Evolutionary conservation across 2,113 vertebrate genomes (phyloP), one percentile per base, ranked within the genome.

Genomic region (Pungitius pungitius): DNA sequence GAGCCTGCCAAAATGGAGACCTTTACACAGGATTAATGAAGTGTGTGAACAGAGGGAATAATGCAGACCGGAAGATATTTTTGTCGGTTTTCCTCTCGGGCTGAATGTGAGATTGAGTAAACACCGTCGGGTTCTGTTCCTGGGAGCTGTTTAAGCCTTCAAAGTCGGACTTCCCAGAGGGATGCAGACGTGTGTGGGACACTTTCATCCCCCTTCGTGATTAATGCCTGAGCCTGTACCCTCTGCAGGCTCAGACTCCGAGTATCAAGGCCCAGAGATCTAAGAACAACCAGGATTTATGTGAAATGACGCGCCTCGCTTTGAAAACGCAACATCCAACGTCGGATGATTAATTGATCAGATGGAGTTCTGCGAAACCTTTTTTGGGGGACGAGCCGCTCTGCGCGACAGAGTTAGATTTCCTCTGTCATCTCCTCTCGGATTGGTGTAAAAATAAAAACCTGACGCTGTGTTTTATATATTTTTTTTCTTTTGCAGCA

Each of bases 201-300:
- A 73, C 85, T 90, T 90, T 88, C 75, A 88, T 89, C 85, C 86
- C 68, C 83, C 70, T 67, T 26, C 39, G 33, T 86, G 83, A 88
- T 89, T 77, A 82, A 82, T 67, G 63, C 63, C 8, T 0, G 43
- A 84, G 62, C 45, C 69, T 15, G 59, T n/a, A 52, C 72, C 51
- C 63, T 30, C 64, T 71, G 76, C 74, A 76, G 70, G 59, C 69
- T 78, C 75, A 30, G 30, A 51, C 62, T 69, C 69, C 52, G 39
- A 56, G 79, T 49, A 71, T 56, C 71, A 78, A 51, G 7, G 35
- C 59, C 40, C 12, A 18, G 55, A 65, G 56, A 81, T 88, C 75
- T 70, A 47, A 80, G 64, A 63, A 71, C 43, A 56, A 62, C 20
- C 24, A 6, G 17, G 26, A 76, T 70, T 59, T 18, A 70, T 81